phyloP scores from a whole-genome alignment of 2,888 invertebrate species.

The Lasioglossum oenotherae region DNA sequence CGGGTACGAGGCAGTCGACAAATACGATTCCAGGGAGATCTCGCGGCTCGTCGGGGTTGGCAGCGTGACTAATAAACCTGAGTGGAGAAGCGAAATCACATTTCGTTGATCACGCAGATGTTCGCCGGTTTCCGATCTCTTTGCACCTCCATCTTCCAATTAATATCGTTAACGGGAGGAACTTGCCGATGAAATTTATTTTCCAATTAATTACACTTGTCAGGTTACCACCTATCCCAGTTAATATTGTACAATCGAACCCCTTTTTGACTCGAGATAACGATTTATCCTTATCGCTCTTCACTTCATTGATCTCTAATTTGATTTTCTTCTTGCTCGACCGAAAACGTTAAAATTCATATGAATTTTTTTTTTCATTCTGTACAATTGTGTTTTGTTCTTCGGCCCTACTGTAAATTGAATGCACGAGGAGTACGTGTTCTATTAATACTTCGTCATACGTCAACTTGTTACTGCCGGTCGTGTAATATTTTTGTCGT shows the following conservation, averaged over 20 bases:
- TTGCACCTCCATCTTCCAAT: slow-evolving; percentile 43
- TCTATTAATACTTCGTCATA: slow-evolving; percentile 7
- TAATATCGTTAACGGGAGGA: slow-evolving; percentile 36
- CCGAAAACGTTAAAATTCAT: neutral
- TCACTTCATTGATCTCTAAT: neutral
- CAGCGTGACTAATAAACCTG: slow-evolving; percentile 69
- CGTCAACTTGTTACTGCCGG: slow-evolving; percentile 3
- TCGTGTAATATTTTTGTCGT: slow-evolving; percentile 12
- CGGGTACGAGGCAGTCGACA: slow-evolving; percentile 62
- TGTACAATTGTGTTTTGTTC: neutral
- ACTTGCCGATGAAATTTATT: slow-evolving; percentile 22
- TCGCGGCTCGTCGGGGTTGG: slow-evolving; percentile 56
- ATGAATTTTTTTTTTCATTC: neutral
- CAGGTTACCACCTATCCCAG: neutral
- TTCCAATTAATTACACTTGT: neutral
- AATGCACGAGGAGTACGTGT: neutral
- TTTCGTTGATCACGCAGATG: slow-evolving; percentile 69
- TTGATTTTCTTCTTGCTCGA: neutral
- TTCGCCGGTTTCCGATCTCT: slow-evolving; percentile 55
- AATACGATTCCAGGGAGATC: slow-evolving; percentile 66
- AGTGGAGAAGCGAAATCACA: slow-evolving; percentile 63
- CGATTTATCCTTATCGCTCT: neutral
- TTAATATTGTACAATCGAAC: neutral
- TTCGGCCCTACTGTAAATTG: neutral
- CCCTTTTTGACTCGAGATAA: neutral